phyloP scores from a whole-genome alignment of 2,888 invertebrate genomes.

The Andrena trimmerana region DNA sequence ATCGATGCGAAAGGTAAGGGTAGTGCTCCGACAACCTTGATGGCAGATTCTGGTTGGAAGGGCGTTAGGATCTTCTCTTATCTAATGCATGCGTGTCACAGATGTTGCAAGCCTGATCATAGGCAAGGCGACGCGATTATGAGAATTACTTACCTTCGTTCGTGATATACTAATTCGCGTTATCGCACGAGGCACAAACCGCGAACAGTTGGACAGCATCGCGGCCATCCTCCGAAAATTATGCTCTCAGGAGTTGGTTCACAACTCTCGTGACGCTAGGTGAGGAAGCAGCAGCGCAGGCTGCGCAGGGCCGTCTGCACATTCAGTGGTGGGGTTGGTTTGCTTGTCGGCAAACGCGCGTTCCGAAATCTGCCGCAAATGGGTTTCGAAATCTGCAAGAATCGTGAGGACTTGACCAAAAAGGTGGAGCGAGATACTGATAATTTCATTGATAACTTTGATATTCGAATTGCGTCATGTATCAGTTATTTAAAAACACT shows the following conservation, averaged over 20 bases:
- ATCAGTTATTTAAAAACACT: too few species aligned
- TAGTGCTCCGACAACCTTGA: constrained; percentile 40
- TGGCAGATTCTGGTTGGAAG: constrained; percentile 37
- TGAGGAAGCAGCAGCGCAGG: constrained; percentile 24
- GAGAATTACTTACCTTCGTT: constrained; percentile 77
- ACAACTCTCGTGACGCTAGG: constrained; percentile 37
- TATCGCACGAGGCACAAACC: constrained; percentile 80
- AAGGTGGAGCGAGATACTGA: not conserved
- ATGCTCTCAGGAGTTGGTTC: constrained; percentile 54
- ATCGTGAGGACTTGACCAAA: constrained; percentile 1
- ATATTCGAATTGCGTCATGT: too few species aligned
- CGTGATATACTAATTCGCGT: constrained; percentile 79
- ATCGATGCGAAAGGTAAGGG: constrained; percentile 46
- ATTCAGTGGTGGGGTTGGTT: constrained; percentile 29
- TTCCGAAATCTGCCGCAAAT: constrained; percentile 28
- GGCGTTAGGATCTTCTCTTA: constrained; percentile 30
- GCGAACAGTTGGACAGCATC: constrained; percentile 83
- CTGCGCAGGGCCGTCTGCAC: constrained; percentile 11
- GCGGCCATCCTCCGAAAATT: constrained; percentile 80
- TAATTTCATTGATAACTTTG: not conserved
- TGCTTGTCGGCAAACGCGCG: not conserved
- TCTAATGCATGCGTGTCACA: constrained; percentile 31
- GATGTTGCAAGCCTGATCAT: not conserved
- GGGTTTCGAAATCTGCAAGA: constrained; percentile 6
- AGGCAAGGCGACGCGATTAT: not conserved